Conservation (phyloP, 2,797 vertebrate genomes). For the Ammospiza maritima region DNA sequence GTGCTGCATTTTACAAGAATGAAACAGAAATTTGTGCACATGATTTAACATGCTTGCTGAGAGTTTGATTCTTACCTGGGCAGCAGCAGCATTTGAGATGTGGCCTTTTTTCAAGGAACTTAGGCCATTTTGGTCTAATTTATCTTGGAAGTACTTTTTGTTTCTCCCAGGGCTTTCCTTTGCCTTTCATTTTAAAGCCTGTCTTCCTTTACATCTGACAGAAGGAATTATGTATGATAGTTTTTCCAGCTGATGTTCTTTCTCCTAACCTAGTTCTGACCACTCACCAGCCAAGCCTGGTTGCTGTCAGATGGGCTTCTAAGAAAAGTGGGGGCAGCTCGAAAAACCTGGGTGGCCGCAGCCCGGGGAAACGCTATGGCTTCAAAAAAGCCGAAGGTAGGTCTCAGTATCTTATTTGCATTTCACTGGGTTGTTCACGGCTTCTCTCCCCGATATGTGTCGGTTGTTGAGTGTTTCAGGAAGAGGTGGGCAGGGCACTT, state of each 20-base stretch:
- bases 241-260: background rate
- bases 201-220: background rate
- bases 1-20: background rate
- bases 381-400: slow-evolving; percentile 90
- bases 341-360: slow-evolving; percentile 89
- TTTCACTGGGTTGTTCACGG: background rate
- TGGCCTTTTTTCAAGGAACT: background rate
- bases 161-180: background rate
- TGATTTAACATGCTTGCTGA: background rate
- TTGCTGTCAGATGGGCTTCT: slow-evolving; percentile 83
- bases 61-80: background rate
- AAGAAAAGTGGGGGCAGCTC: slow-evolving; percentile 89
- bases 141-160: background rate
- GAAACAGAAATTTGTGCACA: background rate
- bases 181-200: background rate
- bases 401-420: background rate
- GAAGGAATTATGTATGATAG: rapidly evolving
- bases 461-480: background rate
- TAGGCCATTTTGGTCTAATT: background rate
- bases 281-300: slow-evolving; percentile 51
- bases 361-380: slow-evolving; percentile 86
- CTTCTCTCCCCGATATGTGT: rapidly evolving
- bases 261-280: slow-evolving; percentile 46
- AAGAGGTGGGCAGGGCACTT: background rate
- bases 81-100: background rate